Evolutionary conservation across 2,888 invertebrate species (phyloP).

Genomic region (Notodonta dromedarius): DNA sequence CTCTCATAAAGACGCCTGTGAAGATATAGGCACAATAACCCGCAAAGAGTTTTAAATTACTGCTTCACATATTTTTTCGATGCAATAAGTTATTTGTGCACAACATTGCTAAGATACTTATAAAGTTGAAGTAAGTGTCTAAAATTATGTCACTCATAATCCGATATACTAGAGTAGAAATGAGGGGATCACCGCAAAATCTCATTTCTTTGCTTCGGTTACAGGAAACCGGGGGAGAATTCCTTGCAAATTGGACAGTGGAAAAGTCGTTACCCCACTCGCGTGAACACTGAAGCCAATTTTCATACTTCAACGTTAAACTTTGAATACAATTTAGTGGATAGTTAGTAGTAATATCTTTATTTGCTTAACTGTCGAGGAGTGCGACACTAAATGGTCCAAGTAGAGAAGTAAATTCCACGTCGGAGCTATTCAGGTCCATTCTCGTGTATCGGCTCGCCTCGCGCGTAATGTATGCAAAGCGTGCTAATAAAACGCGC

Average conservation of each 20-base stretch:
- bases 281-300: constrained; percentile 52
- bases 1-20: too few relatives aligned
- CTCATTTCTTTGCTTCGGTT: constrained; percentile 51
- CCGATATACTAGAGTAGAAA: constrained; percentile 49
- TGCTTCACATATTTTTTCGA: too few relatives aligned
- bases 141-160: constrained; percentile 45
- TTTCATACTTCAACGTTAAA: constrained; percentile 45
- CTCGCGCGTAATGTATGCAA: constrained; percentile 70
- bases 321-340: constrained; percentile 48
- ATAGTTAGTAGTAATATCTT: constrained; percentile 26
- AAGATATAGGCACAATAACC: too few relatives aligned
- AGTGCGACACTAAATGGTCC: constrained; percentile 19
- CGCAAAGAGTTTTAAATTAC: too few relatives aligned
- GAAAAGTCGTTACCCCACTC: constrained; percentile 56
- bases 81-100: too few relatives aligned
- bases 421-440: constrained; percentile 44
- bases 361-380: constrained; percentile 26
- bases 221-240: constrained; percentile 49
- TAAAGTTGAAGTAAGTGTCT: constrained; percentile 14
- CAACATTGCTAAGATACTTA: too few relatives aligned
- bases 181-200: constrained; percentile 50
- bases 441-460: constrained; percentile 53
- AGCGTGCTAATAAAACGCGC: constrained; percentile 77
- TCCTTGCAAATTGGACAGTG: constrained; percentile 63
- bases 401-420: constrained; percentile 37